Percentiles rank a stretch among this genome's conserved stretches.
Evolutionary conservation across 2,888 invertebrate genomes (phyloP).

Genomic region (Electrophaes corylata): DNA sequence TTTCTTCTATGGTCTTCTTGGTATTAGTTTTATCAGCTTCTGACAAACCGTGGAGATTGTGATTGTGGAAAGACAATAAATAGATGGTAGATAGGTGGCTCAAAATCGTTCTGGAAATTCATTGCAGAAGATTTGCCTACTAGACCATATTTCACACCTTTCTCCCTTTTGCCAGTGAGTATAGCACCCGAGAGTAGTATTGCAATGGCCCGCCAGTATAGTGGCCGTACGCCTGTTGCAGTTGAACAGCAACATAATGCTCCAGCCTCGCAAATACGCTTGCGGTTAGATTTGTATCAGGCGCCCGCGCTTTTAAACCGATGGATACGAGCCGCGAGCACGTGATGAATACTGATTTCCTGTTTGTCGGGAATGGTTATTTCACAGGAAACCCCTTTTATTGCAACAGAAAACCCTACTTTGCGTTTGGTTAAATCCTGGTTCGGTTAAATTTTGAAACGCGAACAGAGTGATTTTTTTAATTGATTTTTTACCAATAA

Average conservation of each 20-base stretch:
- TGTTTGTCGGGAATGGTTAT: slow-evolving; percentile 13
- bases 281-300: slow-evolving; percentile 29
- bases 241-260: slow-evolving; percentile 26
- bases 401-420: slow-evolving; percentile 9
- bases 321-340: slow-evolving; percentile 14
- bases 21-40: no score
- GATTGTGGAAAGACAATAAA: no score
- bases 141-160: no score
- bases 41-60: no score
- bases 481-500: no score
- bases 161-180: no score
- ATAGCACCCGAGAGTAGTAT: no score
- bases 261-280: slow-evolving; percentile 17
- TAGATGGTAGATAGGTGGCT: no score
- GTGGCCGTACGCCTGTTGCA: slow-evolving; percentile 33
- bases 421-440: slow-evolving; percentile 5
- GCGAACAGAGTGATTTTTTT: neutral
- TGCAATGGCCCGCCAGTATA: slow-evolving; percentile 3
- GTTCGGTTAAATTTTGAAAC: neutral
- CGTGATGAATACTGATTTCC: slow-evolving; percentile 31
- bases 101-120: no score
- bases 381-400: slow-evolving; percentile 20
- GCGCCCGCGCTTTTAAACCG: slow-evolving; percentile 26
- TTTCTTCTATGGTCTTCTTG: no score
- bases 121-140: no score